Evolutionary conservation across 2,888 invertebrate genomes (phyloP), one percentile per base, ranked within the genome.

Genomic region (Pristionchus japonicus): DNA sequence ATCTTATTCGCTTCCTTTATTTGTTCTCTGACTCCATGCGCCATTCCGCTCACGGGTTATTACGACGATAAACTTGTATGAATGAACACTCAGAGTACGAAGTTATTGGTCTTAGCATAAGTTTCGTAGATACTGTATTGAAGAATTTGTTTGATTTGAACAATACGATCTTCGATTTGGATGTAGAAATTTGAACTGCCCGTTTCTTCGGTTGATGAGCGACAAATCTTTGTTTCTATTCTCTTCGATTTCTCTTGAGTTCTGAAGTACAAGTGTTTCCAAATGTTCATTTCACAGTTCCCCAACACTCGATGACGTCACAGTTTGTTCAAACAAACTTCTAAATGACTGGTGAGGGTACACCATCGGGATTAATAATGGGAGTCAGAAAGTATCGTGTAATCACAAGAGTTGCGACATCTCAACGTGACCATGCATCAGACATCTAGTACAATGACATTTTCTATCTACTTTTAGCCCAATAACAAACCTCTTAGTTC

Each of bases 1-100:
- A 15, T 67, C 67, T 23, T 23, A 15, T 67, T 27, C 67, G 2
- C 27, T 6, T 31, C 23, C n/a, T 67, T n/a, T n/a, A 11, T 52
- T 23, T 17, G 17, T 52, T 52, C 11, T 52, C 20, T 52, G 52
- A 52, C 52, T 23, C 13, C 3, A n/a, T 23, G 40, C n/a, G 43
- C 40, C 74, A 74, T 74, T 74, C 74, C 74, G 74, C 37, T 17
- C 20, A 82, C 82, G 82, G 82, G 82, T 80, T 13, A n/a, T n/a
- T n/a, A n/a, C 20, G 20, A n/a, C 80, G 47, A 80, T 80, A 43
- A 80, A 80, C 43, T 43, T 70, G 70, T 70, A 70, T 70, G 1
- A 47, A 13, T n/a, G n/a, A n/a, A n/a, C n/a, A n/a, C n/a, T n/a
- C n/a, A n/a, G n/a, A n/a, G n/a, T n/a, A n/a, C n/a, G n/a, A n/a